Conservation (phyloP, 2,888 invertebrate genomes). For the Globia sparganii region DNA sequence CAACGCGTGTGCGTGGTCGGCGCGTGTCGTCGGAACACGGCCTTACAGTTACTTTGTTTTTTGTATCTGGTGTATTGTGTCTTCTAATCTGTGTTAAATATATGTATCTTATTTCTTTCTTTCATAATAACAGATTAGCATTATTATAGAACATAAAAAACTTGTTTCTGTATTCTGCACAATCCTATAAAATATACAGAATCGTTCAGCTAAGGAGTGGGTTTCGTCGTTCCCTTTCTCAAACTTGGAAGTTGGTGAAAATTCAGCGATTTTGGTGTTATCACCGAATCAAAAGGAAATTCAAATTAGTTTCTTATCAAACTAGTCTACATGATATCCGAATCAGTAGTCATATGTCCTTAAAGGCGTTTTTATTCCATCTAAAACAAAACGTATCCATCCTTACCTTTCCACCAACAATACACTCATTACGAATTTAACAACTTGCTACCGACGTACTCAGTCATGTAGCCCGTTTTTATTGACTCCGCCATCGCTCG, state of each 20-base stretch:
- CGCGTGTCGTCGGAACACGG: too few relatives aligned
- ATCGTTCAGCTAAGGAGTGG: neutral
- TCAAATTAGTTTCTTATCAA: neutral
- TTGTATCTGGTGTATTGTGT: too few relatives aligned
- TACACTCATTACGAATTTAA: conserved; percentile 89
- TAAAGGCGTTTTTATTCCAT: too few relatives aligned
- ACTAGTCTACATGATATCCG: too few relatives aligned
- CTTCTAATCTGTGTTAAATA: too few relatives aligned
- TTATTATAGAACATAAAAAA: neutral
- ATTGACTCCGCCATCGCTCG: conserved; percentile 69
- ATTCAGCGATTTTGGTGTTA: neutral
- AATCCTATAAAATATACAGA: neutral
- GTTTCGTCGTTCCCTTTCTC: neutral
- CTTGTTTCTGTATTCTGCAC: neutral
- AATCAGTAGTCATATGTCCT: neutral
- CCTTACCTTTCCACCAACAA: conserved; percentile 78
- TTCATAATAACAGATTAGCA: neutral
- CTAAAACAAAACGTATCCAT: conserved; percentile 70
- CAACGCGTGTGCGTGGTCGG: too few relatives aligned
- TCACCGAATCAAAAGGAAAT: neutral
- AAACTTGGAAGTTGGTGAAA: neutral
- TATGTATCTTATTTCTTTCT: too few relatives aligned
- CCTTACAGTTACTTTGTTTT: too few relatives aligned
- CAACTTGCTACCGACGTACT: conserved; percentile 80
- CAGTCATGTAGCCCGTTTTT: conserved; percentile 85